Percentiles rank a stretch among this genome's conserved stretches.
phyloP scores from a whole-genome alignment of 2,888 invertebrate genomes.

The Gonocerus acuteangulatus region DNA sequence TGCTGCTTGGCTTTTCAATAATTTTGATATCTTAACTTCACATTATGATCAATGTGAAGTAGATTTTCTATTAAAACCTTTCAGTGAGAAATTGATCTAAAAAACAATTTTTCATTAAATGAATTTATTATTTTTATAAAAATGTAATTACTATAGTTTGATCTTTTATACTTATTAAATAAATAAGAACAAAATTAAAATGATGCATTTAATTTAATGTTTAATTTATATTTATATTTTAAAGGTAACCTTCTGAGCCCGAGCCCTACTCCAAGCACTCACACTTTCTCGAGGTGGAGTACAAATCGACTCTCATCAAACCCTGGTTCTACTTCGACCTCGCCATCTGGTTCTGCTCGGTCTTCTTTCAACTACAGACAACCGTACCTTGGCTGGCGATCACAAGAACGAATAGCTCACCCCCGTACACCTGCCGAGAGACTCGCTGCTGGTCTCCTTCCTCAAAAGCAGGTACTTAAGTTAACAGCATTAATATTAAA shows the following conservation, averaged over 20 bases:
- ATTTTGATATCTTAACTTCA: too few species aligned
- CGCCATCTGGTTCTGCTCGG: constrained; percentile 57
- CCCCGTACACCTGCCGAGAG: constrained; percentile 81
- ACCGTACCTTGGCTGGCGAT: constrained; percentile 84
- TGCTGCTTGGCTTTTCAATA: too few species aligned
- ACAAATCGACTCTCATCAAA: constrained; percentile 49
- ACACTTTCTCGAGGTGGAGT: constrained; percentile 48
- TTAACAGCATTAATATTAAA: not conserved
- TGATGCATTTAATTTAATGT: too few species aligned
- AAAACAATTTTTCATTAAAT: too few species aligned
- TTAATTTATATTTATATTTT: constrained; percentile 8
- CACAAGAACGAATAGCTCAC: constrained; percentile 70
- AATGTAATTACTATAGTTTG: too few species aligned
- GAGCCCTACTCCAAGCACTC: constrained; percentile 44
- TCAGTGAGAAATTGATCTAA: too few species aligned
- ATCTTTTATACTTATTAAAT: too few species aligned
- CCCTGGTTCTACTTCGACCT: constrained; percentile 50
- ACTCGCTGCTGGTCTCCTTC: constrained; percentile 48
- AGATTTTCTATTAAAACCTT: too few species aligned
- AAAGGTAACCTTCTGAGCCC: constrained; percentile 46
- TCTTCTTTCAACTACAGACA: constrained; percentile 76
- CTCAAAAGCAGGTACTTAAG: constrained; percentile 42
- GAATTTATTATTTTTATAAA: too few species aligned
- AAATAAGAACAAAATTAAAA: too few species aligned
- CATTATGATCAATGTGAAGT: too few species aligned